Percentiles rank a stretch among this genome's conserved stretches.
Conservation (phyloP, 23 tunicate species). For the Pegea sp. region DNA sequence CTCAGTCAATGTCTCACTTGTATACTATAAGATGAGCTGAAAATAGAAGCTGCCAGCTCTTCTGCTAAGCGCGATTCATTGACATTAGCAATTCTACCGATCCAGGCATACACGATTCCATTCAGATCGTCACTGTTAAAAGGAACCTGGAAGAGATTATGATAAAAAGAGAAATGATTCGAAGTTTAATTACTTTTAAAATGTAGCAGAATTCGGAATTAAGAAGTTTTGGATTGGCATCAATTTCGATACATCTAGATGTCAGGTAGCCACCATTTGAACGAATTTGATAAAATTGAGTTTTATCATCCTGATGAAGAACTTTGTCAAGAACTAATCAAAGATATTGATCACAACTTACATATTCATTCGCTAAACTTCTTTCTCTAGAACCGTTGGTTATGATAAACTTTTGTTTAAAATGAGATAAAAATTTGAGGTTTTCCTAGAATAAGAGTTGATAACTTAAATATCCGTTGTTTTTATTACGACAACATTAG, state of each 20-base stretch:
- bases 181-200: constrained; percentile 21
- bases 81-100: constrained; percentile 49
- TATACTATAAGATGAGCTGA: constrained; percentile 51
- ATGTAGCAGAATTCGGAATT: constrained; percentile 97
- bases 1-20: constrained; percentile 13
- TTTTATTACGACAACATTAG: too few species aligned
- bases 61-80: constrained; percentile 63
- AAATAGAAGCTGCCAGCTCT: constrained; percentile 49
- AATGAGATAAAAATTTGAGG: constrained; percentile 91
- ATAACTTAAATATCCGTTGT: too few species aligned
- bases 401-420: constrained; percentile 81
- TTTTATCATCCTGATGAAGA: constrained; percentile 40
- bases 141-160: constrained; percentile 42
- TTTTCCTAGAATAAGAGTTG: constrained; percentile 73
- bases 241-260: constrained; percentile 78
- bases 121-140: constrained; percentile 89
- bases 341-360: background rate
- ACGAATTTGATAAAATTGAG: constrained; percentile 85
- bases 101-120: constrained; percentile 98
- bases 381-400: constrained; percentile 67
- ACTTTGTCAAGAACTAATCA: too few species aligned
- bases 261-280: constrained; percentile 59
- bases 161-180: too few species aligned
- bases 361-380: constrained; percentile 8
- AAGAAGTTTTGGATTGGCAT: constrained; percentile 34